phyloP scores from a whole-genome alignment of 2,888 invertebrate genomes.

The Cacoxenus indagator region DNA sequence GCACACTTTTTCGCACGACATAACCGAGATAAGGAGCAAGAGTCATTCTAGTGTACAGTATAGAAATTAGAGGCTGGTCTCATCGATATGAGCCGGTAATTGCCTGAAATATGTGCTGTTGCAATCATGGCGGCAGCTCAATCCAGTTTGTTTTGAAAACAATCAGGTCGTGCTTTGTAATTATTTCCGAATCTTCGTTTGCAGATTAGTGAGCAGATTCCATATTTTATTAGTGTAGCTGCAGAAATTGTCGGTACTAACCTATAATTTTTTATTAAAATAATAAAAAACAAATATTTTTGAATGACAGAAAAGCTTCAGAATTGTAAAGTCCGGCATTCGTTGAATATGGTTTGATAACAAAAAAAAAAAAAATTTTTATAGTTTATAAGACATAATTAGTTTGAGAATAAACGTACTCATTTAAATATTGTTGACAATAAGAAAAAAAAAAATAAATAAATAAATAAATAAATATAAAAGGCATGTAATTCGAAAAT shows the following conservation, averaged over 20 bases:
- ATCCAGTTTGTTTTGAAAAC: conserved; percentile 14
- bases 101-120: conserved; percentile 11
- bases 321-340: background rate
- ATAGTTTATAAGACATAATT: too few species aligned
- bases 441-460: too few species aligned
- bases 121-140: background rate
- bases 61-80: background rate
- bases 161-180: conserved; percentile 16
- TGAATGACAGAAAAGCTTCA: too few species aligned
- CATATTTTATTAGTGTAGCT: background rate
- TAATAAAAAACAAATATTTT: too few species aligned
- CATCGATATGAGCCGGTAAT: background rate
- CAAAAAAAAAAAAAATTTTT: too few species aligned
- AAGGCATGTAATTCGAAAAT: too few species aligned
- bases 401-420: too few species aligned
- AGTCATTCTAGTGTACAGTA: background rate
- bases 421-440: too few species aligned
- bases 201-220: background rate
- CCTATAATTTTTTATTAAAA: background rate
- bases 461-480: too few species aligned
- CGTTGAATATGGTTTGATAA: too few species aligned
- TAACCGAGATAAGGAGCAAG: background rate
- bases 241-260: background rate
- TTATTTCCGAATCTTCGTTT: background rate
- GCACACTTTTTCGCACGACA: conserved; percentile 42